Evolutionary conservation across 2,113 vertebrate species (phyloP), one percentile per base, ranked within the genome.

Genomic region (Apaloderma vittatum): DNA sequence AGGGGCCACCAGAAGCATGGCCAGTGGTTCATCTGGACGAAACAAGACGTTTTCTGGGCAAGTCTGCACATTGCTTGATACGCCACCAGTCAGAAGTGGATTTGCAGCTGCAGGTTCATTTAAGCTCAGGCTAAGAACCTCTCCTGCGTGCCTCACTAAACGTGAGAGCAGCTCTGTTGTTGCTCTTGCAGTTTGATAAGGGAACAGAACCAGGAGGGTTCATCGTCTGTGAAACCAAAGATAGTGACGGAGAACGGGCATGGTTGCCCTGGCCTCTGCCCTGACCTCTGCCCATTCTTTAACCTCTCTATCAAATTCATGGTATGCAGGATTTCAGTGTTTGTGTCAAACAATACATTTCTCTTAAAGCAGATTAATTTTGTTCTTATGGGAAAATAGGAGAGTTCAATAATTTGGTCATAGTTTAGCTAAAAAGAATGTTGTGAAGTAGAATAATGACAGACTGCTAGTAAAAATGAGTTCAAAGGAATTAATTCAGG

Each of bases 211-310:
- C 45, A 3, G 10, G 20, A 18, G 18, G 19, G 23, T 30, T 34
- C 36, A 30, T 6, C 54, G 5, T 58, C n/a, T 43, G 2, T 22
- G 32, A 17, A 65, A 34, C 12, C 6, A 23, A 13, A 34, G 21
- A 18, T 15, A 18, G 15, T 8, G 15, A 3, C 18, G 12, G 45
- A 58, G 36, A 23, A 59, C 2, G 1, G 3, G 11, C n/a, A 2
- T 3, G 0, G 12, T 45, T 26, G 15, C 29, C 23, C 8, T 9
- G 11, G 62, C 27, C 52, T 8, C 54, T 57, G 8, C 43, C 51
- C 57, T 24, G 10, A 27, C 37, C 18, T 61, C 29, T 24, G 40
- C 24, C 29, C 4, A 0, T 65, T 70, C 36, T 52, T 55, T 46
- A 27, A 43, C 6, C 11, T 34, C 36, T 46, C 14, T 16, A 1